Conservation (phyloP, 2,888 invertebrate species). For the Lithophane semibrunnea region DNA sequence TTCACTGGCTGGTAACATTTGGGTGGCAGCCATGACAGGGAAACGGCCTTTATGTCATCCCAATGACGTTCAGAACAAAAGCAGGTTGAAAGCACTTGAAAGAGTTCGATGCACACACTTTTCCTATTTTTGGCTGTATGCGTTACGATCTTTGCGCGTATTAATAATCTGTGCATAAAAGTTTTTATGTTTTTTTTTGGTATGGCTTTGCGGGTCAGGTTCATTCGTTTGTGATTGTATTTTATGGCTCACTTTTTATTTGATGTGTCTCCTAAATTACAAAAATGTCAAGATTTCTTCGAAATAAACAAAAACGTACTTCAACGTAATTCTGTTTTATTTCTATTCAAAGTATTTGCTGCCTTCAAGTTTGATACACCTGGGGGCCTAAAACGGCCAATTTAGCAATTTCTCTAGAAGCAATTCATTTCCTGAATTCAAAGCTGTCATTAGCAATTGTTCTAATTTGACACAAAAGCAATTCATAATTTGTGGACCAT, state of each 20-base stretch:
- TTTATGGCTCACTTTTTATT: slow-evolving; percentile 31
- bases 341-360: not conserved
- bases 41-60: slow-evolving; percentile 83
- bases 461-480: too few relatives aligned
- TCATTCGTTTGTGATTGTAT: slow-evolving; percentile 19
- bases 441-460: too few relatives aligned
- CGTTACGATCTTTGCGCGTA: slow-evolving; percentile 41
- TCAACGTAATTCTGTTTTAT: not conserved
- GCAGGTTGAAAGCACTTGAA: slow-evolving; percentile 53
- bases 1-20: slow-evolving; percentile 67
- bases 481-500: too few relatives aligned
- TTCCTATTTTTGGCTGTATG: slow-evolving; percentile 61
- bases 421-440: too few relatives aligned
- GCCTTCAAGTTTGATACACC: not conserved
- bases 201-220: slow-evolving; percentile 58
- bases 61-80: slow-evolving; percentile 80
- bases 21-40: slow-evolving; percentile 79
- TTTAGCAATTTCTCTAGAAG: too few relatives aligned
- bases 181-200: slow-evolving; percentile 47
- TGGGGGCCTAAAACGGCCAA: not conserved
- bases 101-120: slow-evolving; percentile 52
- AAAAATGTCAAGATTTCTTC: slow-evolving; percentile 19
- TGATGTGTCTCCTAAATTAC: not conserved
- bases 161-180: slow-evolving; percentile 40
- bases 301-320: not conserved